Percentiles rank a stretch among this genome's conserved stretches.
phyloP scores from a whole-genome alignment of 2,113 vertebrate species.

The Hyperoodon ampullatus region DNA sequence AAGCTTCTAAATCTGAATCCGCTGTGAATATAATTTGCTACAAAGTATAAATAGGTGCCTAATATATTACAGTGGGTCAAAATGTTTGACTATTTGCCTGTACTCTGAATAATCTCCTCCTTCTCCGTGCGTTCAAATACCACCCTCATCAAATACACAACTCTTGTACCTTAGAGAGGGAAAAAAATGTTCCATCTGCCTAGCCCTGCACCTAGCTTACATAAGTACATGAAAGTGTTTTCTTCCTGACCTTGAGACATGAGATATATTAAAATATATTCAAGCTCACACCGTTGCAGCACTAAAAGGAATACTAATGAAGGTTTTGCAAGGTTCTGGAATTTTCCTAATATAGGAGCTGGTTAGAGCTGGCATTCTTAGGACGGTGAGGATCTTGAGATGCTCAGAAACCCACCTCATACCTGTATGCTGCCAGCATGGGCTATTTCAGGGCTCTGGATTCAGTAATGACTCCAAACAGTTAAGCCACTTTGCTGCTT shows the following conservation, averaged over 20 bases:
- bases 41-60: not conserved
- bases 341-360: constrained; percentile 28
- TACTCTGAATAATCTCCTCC: not conserved
- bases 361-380: not conserved
- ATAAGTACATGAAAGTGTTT: not conserved
- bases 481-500: not conserved
- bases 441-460: not conserved
- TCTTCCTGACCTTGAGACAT: constrained; percentile 52
- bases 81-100: not conserved
- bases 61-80: not conserved
- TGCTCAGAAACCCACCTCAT: not conserved
- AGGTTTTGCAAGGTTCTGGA: constrained; percentile 52
- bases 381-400: not conserved
- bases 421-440: not conserved
- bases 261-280: constrained; percentile 49
- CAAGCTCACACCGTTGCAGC: constrained; percentile 21
- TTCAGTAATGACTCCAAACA: not conserved
- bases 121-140: not conserved
- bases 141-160: not conserved
- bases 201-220: not conserved
- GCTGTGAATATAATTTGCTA: not conserved
- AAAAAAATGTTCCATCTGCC: not conserved
- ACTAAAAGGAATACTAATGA: constrained; percentile 51
- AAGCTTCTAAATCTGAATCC: not conserved
- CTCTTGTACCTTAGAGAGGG: not conserved